phyloP scores from a whole-genome alignment of 2,797 vertebrate species.

The Masticophis lateralis region DNA sequence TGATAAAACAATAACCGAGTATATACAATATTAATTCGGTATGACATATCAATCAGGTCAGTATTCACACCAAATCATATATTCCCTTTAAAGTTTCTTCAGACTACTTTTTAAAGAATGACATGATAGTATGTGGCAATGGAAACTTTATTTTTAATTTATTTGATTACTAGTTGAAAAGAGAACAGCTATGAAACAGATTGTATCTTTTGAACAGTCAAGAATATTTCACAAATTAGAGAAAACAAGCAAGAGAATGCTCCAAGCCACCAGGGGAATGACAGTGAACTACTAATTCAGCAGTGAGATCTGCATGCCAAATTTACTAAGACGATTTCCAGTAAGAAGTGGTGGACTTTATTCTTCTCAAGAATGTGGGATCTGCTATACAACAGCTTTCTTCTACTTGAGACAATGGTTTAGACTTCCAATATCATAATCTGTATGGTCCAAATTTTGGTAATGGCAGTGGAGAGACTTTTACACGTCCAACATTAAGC shows the following conservation, averaged over 20 bases:
- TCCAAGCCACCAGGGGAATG: constrained; percentile 15
- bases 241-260: constrained; percentile 44
- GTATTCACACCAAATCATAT: background rate
- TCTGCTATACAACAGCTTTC: background rate
- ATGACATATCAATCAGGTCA: background rate
- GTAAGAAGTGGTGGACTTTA: background rate
- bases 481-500: background rate
- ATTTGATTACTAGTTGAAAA: constrained; percentile 41
- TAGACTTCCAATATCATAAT: background rate
- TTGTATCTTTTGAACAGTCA: constrained; percentile 39
- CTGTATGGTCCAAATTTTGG: background rate
- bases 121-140: constrained; percentile 16
- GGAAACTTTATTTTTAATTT: constrained; percentile 38
- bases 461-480: background rate
- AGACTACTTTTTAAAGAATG: constrained; percentile 10
- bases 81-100: background rate
- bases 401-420: background rate
- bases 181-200: constrained; percentile 51
- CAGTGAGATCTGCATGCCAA: background rate
- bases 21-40: background rate
- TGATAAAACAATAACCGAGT: background rate
- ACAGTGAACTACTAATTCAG: constrained; percentile 21
- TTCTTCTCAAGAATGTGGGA: background rate
- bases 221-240: constrained; percentile 52
- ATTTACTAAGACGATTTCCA: constrained; percentile 5